These are phyloP conservation scores for Ploceus nigricollis DNA, from an alignment of 2,113 vertebrate species.

Conservation along the genomic window DNA sequence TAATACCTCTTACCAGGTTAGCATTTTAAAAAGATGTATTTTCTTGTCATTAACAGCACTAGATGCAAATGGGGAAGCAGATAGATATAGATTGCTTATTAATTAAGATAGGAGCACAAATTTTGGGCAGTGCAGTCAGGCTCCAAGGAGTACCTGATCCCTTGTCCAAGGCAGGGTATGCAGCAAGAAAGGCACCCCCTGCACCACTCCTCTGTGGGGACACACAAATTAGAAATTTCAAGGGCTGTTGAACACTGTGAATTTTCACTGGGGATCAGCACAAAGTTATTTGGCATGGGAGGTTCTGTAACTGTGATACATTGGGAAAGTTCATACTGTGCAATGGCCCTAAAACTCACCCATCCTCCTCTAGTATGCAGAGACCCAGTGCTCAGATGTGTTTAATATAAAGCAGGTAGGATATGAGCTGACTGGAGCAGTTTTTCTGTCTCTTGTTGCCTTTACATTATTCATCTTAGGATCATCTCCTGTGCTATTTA, in stretches of 20 bases:
- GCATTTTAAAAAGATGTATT: conserved; percentile 31
- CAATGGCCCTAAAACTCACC: neutral
- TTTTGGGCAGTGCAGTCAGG: neutral
- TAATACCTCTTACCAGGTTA: conserved; percentile 17
- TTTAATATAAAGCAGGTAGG: neutral
- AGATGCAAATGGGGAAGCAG: neutral
- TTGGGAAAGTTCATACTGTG: neutral
- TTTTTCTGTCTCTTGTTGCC: neutral
- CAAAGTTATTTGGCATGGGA: conserved; percentile 28
- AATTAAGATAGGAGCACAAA: neutral
- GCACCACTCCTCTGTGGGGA: neutral
- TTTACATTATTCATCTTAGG: conserved; percentile 34
- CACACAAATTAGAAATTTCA: conserved; percentile 34
- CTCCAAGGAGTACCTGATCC: neutral
- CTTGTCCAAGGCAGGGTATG: rapidly evolving
- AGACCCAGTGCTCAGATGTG: neutral
- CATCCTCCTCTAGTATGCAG: neutral
- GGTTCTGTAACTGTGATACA: neutral
- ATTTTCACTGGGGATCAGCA: conserved; percentile 34
- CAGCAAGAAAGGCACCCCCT: neutral
- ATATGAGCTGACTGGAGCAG: neutral
- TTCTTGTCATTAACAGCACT: neutral
- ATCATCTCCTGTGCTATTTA: conserved; percentile 29
- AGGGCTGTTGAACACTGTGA: neutral
- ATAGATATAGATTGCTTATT: neutral